Evolutionary conservation across 1,140 invertebrate species (phyloP), one percentile per base, ranked within the genome.

Genomic region (Micrasema minimum): DNA sequence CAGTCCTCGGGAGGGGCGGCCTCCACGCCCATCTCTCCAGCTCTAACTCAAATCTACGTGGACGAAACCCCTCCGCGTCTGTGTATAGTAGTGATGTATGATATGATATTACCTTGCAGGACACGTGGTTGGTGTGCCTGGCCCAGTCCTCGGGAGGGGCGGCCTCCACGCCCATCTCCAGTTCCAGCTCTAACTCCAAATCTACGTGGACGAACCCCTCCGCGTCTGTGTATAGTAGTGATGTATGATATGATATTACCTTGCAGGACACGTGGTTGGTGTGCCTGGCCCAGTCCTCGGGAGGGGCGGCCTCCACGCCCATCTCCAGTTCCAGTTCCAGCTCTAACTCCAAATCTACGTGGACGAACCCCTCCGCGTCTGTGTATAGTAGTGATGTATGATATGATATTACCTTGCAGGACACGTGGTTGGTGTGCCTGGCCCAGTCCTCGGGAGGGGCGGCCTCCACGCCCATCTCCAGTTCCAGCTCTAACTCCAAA

Each of bases 1-100:
- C 64, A 50, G 64, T 53, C 64, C 37, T 53, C 45, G n/a, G 18
- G 38, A 31, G 37, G n/a, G 16, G 11, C 66, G 31, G 22, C 45
- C 59, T 71, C 50, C 23, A 66, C 35, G 18, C 53, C 71, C 50
- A 66, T 55, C 37, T 70, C 67, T 74, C 67, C 16, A 69, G 43
- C 20, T 74, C 72, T 9, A 62, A 16, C 2, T 69, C 16, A 69
- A 35, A 14, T 62, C 67, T 10, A 74, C 51, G 26, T 73, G 62
- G 6, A 73, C 72, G 45, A 73, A 73, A n/a, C 12, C 67, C 72
- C 65, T 73, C 72, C 46, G 72, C 66, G 38, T 73, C 72, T 22
- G 38, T 69, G n/a, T n/a, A n/a, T n/a, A n/a, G n/a, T n/a, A n/a
- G n/a, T n/a, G n/a, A n/a, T n/a, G n/a, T n/a, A n/a, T n/a, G n/a